Evolutionary conservation across 30 jellyfish, hydroid and myxozoan species (phyloP).

Genomic region (Rhopilema esculentum): DNA sequence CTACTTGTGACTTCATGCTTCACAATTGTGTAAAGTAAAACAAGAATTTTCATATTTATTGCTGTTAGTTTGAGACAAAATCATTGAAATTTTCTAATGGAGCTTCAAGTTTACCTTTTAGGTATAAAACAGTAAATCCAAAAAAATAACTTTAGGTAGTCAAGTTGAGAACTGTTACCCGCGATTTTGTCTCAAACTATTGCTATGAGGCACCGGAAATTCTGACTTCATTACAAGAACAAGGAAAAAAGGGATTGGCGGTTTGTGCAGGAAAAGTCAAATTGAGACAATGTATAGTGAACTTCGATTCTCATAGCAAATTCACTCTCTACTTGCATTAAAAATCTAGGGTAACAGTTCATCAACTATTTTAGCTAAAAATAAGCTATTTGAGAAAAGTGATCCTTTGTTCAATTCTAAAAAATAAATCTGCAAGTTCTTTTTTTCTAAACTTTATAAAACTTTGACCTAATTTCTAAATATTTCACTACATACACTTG

Average conservation of each 20-base stretch:
- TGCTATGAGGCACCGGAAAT: slow-evolving; percentile 20
- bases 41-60: background rate
- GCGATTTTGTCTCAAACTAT: slow-evolving; percentile 49
- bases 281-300: slow-evolving; percentile 6
- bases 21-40: too few species aligned
- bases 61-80: background rate
- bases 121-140: background rate
- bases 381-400: background rate
- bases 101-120: background rate
- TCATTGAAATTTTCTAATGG: background rate
- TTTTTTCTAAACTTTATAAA: background rate
- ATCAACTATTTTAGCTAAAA: slow-evolving; percentile 12
- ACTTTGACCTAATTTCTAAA: background rate
- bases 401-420: background rate
- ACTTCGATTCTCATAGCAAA: slow-evolving; percentile 31
- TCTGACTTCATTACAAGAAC: background rate
- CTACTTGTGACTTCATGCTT: too few species aligned
- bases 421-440: background rate
- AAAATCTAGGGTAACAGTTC: slow-evolving; percentile 80
- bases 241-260: background rate
- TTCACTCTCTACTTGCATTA: background rate
- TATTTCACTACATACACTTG: too few species aligned
- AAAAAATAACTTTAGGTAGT: background rate
- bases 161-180: slow-evolving; percentile 75
- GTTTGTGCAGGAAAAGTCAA: slow-evolving; percentile 15